Evolutionary conservation across 1,140 invertebrate genomes (phyloP), one percentile per base, ranked within the genome.

Genomic region (Lepidurus arcticus): DNA sequence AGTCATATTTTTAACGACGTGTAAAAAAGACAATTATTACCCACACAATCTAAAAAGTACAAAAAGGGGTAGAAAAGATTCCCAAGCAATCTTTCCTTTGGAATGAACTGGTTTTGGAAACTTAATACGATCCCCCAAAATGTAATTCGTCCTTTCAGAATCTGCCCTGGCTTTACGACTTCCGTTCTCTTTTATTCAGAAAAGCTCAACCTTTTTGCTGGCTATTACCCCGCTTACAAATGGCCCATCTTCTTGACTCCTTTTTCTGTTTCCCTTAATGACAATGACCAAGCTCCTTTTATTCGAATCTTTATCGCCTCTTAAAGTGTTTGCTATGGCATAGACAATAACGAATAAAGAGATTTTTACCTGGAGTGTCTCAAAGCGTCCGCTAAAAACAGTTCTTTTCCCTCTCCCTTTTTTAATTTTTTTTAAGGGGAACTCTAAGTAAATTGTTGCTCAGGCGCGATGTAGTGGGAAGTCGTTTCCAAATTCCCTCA

Each of bases 291-390:
- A 13, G n/a, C 16, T 65, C 53, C 53, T 7, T 65, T 65, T 65
- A 65, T 65, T 65, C 13, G 53, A 16, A 65, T 65, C 21, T 65
- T 65, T 65, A 65, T 65, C 16, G 21, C 53, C 53, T 65, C 53
- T 65, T 65, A 65, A 65, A 65, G 21, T 65, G 53, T 65, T 65
- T 65, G 53, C 53, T 65, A 65, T n/a, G 53, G 53, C 21, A 65
- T 21, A 65, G 53, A 65, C 11, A 21, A 65, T 65, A 65, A 21
- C 21, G 53, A 65, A 16, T 65, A 65, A 65, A 65, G 53, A 65
- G 6, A 65, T 65, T 65, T 16, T 13, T 7, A 65, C 13, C 21
- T 65, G 6, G 16, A 65, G 53, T n/a, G 53, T 21, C 21, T 65
- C 53, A 7, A 65, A 65, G 13, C 16, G 7, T 7, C 5, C 8